phyloP scores from a whole-genome alignment of 2,113 vertebrate genomes.

The Actenoides hombroni region DNA sequence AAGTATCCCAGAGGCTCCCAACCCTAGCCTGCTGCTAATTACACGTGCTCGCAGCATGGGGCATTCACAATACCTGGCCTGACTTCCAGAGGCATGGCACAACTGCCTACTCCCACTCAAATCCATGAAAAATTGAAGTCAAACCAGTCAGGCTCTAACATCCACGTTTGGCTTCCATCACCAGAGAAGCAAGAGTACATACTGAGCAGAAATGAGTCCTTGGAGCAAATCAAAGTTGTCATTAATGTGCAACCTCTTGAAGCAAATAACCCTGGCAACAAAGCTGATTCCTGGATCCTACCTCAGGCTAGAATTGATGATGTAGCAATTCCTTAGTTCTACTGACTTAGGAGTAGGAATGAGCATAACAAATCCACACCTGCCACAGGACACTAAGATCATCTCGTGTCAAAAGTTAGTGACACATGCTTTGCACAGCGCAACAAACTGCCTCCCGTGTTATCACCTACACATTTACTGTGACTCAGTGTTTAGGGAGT shows the following conservation, averaged over 20 bases:
- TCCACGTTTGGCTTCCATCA: neutral
- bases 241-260: neutral
- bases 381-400: neutral
- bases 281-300: neutral
- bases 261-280: neutral
- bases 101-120: conserved; percentile 52
- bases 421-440: neutral
- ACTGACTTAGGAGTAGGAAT: neutral
- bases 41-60: neutral
- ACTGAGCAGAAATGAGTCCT: neutral
- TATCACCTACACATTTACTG: neutral
- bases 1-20: conserved; percentile 12
- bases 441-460: neutral
- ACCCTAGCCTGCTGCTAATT: neutral
- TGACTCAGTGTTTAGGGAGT: conserved; percentile 28
- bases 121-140: conserved; percentile 44
- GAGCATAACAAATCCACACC: neutral
- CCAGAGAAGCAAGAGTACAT: neutral
- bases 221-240: neutral
- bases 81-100: conserved; percentile 25
- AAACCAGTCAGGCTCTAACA: conserved; percentile 40
- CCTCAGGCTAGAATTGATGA: neutral
- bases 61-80: neutral
- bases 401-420: neutral
- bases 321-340: neutral